Base-by-base conservation (phyloP, 2,888 invertebrate genomes). In the Stenurella melanura region DNA sequence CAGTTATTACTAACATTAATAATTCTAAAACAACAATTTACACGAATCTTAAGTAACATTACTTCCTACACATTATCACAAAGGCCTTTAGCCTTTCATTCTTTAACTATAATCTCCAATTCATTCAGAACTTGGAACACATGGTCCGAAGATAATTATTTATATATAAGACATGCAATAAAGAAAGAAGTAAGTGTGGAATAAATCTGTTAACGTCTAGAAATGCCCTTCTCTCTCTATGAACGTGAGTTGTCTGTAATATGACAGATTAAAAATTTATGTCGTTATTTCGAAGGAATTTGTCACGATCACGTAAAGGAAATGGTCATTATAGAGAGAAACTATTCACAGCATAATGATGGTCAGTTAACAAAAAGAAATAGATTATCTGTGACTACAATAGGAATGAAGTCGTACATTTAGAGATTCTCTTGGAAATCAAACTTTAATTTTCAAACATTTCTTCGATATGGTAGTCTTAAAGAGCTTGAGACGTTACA, bases 231-330 rank as follows among this genome's bases (percentile, higher is more conserved):
- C 74, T 74, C 61, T 68, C 30, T 61, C 68, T 26, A n/a, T 30
- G 56, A 38, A 76, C 76, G 76, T 76, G 76, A 61, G 63, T 12
- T 76, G 72, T 76, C 76, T 63, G 54, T 64, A 26, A 50, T 68
- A 72, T 56, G 68, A 73, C 76, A 76, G 76, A 76, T 76, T 76
- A 76, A 67, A 61, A 63, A 67, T 64, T 70, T 17, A 61, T 58
- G 70, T 70, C 66, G 60, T 73, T 70, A 73, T 73, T 73, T 64
- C 56, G 21, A 68, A 73, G 38, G 71, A 76, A 76, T 76, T 76
- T 73, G 76, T 76, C 73, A 73, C 76, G 73, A 76, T 73, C 76
- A 76, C 76, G 76, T 76, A 76, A 76, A 76, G 76, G 73, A 76
- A 76, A 73, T 73, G 64, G 64, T 60, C 57, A 64, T 75, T 66